Evolutionary conservation across 2,888 invertebrate genomes (phyloP).

Genomic region (Tachina grossa): DNA sequence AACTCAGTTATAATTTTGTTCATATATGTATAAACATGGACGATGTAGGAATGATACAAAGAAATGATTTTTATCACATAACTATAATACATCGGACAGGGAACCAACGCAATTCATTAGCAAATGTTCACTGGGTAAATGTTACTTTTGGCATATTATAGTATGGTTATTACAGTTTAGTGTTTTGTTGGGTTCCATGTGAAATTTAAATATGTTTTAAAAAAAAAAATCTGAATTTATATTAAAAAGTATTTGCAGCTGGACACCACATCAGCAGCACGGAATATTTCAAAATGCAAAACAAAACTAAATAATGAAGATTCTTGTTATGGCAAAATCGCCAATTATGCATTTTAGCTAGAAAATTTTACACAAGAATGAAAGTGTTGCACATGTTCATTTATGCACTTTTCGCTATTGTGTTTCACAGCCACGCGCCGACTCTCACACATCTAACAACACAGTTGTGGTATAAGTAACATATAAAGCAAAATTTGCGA

Average conservation of each 20-base stretch:
- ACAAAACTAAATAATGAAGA: slow-evolving; percentile 44
- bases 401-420: neutral
- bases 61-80: too few relatives aligned
- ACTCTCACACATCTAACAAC: slow-evolving; percentile 2
- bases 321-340: slow-evolving; percentile 62
- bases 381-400: slow-evolving; percentile 40
- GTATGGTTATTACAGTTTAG: slow-evolving; percentile 10
- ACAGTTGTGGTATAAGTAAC: neutral
- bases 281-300: neutral
- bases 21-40: too few relatives aligned
- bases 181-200: neutral
- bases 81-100: too few relatives aligned
- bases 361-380: slow-evolving; percentile 54
- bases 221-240: slow-evolving; percentile 14
- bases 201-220: slow-evolving; percentile 2
- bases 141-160: slow-evolving; percentile 12
- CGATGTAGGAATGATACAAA: too few relatives aligned
- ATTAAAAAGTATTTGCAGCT: neutral
- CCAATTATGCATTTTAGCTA: slow-evolving; percentile 67
- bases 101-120: neutral
- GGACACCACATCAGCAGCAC: neutral
- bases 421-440: neutral
- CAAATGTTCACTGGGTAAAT: neutral
- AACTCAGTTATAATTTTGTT: too few relatives aligned
- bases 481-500: slow-evolving; percentile 11